These are phyloP conservation scores for Choristoneura fumiferana DNA, from an alignment of 1,140 invertebrate species.

Conservation along the genomic window DNA sequence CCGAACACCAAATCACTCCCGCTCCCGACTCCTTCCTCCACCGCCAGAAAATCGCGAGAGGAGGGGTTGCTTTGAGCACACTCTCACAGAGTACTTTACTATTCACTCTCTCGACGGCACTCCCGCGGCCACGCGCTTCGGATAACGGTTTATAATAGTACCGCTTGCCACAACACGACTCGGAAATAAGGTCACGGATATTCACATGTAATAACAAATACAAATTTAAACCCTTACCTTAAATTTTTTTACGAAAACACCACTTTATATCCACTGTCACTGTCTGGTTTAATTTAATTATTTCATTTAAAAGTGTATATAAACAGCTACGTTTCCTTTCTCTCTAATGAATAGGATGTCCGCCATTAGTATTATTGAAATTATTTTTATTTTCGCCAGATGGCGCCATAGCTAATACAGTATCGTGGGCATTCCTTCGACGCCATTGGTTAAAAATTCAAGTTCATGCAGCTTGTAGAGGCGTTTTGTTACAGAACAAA, in stretches of 20 bases:
- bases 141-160: constrained; percentile 69
- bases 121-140: constrained; percentile 68
- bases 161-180: constrained; percentile 45
- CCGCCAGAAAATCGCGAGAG: constrained; percentile 72
- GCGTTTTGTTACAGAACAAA: no score
- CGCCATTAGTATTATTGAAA: constrained; percentile 71
- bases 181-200: constrained; percentile 75
- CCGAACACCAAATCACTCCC: constrained; percentile 72
- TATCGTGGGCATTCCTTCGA: constrained; percentile 3
- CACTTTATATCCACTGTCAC: constrained; percentile 14
- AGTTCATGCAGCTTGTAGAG: background rate
- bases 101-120: constrained; percentile 56
- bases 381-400: constrained; percentile 54
- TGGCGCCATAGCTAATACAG: constrained; percentile 41
- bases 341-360: constrained; percentile 69
- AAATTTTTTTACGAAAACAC: constrained; percentile 15
- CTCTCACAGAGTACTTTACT: constrained; percentile 30
- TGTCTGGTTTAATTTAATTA: constrained; percentile 26
- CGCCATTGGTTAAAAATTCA: constrained; percentile 33
- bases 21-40: constrained; percentile 75
- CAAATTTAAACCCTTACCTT: constrained; percentile 44
- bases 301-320: constrained; percentile 36
- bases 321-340: constrained; percentile 53
- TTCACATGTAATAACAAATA: constrained; percentile 54
- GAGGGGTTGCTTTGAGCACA: constrained; percentile 70